Base-by-base conservation (phyloP, 1,140 invertebrate genomes). In the Contarinia nasturtii region DNA sequence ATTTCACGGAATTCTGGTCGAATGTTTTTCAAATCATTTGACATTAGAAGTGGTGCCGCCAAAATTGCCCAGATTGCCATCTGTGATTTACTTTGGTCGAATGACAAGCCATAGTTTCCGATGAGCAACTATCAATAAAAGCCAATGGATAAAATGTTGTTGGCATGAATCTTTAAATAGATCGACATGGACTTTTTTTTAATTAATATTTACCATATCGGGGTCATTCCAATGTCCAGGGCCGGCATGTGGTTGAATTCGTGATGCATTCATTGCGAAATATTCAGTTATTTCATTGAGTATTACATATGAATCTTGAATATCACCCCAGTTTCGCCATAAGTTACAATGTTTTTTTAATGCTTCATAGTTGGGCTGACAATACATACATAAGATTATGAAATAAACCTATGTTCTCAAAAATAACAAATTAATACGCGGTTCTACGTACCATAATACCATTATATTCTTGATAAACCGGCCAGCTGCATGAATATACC, bases 141-240 rank as follows among this genome's bases (percentile, higher is more conserved):
- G 27, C n/a, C n/a, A 27, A 10, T 3, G 10, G 27, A 5, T 27
- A 27, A 27, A 27, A 27, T 27, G 10, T 27, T 3, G 27, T 27
- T 27, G 10, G 4, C 4, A 27, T 27, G 27, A 10, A 10, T 27
- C 27, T n/a, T n/a, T n/a, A n/a, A n/a, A n/a, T n/a, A n/a, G n/a
- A n/a, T n/a, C n/a, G n/a, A n/a, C n/a, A n/a, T n/a, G n/a, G n/a
- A n/a, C n/a, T n/a, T n/a, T n/a, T n/a, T n/a, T n/a, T n/a, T n/a
- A n/a, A n/a, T n/a, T n/a, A n/a, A 27, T 27, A 27, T 5, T 27
- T 5, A 27, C 27, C 87, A 89, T 88, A 60, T 93, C 88, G 1
- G 88, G 88, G 64, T 93, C 89, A 63, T 91, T 90, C 84, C 84
- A 92, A 51, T 82, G 77, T 7, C 89, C 86, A 0, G 86, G 86